These are phyloP conservation scores for Epinotia demarniana DNA, from an alignment of 2,888 invertebrate species.

Conservation along the genomic window DNA sequence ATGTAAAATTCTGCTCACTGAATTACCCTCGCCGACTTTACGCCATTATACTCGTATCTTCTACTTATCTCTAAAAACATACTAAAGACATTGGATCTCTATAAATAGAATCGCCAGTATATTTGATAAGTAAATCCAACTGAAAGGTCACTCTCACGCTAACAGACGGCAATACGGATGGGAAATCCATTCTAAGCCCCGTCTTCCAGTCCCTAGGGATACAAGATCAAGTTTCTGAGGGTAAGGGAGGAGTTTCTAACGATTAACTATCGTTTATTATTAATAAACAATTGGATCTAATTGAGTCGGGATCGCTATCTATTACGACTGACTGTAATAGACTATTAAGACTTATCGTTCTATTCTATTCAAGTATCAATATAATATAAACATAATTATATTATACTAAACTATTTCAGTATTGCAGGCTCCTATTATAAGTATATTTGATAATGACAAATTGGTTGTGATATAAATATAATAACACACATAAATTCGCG, in stretches of 20 bases:
- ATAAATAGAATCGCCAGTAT: neutral
- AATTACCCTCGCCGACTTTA: too few relatives aligned
- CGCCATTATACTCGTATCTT: too few relatives aligned
- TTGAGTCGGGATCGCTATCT: neutral
- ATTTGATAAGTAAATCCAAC: neutral
- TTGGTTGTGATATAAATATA: too few relatives aligned
- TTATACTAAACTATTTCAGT: too few relatives aligned
- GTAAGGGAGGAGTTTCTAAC: neutral
- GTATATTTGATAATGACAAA: too few relatives aligned
- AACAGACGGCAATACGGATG: slow-evolving; percentile 4
- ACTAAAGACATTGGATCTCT: too few relatives aligned
- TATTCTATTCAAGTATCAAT: too few relatives aligned
- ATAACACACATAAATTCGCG: too few relatives aligned
- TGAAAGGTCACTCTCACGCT: slow-evolving; percentile 3
- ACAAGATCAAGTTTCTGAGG: neutral
- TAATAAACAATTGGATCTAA: neutral
- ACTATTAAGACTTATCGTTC: neutral
- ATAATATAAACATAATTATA: too few relatives aligned
- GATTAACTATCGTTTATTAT: slow-evolving; percentile 3
- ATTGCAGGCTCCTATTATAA: too few relatives aligned
- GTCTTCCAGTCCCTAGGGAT: neutral
- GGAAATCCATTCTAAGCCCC: neutral
- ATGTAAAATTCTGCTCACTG: too few relatives aligned
- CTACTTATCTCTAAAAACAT: neutral
- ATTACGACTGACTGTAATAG: neutral